phyloP scores from a whole-genome alignment of 2,113 vertebrate genomes.

The Pedionomus torquatus region DNA sequence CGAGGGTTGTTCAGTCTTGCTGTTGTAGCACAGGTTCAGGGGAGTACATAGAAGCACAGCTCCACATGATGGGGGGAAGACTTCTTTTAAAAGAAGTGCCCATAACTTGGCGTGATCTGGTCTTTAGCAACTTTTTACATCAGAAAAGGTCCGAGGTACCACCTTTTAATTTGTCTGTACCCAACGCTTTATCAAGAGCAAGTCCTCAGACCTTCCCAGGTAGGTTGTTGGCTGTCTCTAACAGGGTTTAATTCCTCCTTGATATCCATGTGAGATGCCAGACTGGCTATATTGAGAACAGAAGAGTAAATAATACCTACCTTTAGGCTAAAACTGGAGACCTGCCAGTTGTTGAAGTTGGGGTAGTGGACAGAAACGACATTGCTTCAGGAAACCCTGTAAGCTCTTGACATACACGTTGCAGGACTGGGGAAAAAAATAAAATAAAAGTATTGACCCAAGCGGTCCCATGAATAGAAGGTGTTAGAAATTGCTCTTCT shows the following conservation, averaged over 20 bases:
- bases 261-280: neutral
- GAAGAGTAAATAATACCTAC: neutral
- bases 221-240: neutral
- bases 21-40: neutral
- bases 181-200: neutral
- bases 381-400: neutral
- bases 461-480: neutral
- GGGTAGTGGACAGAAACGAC: neutral
- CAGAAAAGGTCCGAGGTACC: neutral
- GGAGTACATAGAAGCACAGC: neutral
- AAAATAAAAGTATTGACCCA: neutral
- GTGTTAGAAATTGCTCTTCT: neutral
- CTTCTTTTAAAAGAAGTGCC: neutral
- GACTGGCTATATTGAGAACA: neutral
- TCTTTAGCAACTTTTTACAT: too few species aligned
- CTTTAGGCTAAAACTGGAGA: neutral
- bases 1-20: neutral
- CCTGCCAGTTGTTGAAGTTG: neutral
- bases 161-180: neutral
- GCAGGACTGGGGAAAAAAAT: neutral
- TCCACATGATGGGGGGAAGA: neutral
- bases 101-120: rapidly evolving
- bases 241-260: neutral
- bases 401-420: neutral
- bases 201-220: neutral